A percentile compares a stretch with the other conserved stretches of the same genome.
phyloP scores from a whole-genome alignment of 2,797 vertebrate genomes.

The Sebastes taczanowskii region DNA sequence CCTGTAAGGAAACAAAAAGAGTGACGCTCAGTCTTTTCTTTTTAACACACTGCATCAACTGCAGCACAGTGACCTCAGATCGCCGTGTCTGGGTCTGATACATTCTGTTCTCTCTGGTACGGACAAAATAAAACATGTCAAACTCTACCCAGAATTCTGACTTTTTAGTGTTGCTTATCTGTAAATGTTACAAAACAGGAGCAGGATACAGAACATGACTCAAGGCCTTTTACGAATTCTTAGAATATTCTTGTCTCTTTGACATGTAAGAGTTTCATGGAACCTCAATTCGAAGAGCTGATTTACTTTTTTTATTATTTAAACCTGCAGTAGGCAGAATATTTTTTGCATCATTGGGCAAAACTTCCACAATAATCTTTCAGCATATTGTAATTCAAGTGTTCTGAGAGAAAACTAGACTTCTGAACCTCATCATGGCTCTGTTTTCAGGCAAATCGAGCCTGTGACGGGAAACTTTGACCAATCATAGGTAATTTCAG shows the following conservation, averaged over 20 bases:
- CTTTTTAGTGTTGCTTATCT: background rate
- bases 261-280: background rate
- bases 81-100: background rate
- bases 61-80: conserved; percentile 1
- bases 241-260: background rate
- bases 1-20: conserved; percentile 85
- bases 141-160: background rate
- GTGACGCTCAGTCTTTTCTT: background rate
- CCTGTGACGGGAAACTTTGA: too few relatives aligned
- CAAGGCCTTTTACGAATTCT: background rate
- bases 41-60: background rate
- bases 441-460: too few relatives aligned
- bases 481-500: too few relatives aligned
- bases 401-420: too few relatives aligned
- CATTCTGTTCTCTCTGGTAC: conserved; percentile 13
- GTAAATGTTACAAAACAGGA: background rate
- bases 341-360: too few relatives aligned
- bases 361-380: too few relatives aligned
- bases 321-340: too few relatives aligned
- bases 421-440: too few relatives aligned
- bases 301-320: background rate
- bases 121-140: conserved; percentile 12
- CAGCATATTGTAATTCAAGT: too few relatives aligned
- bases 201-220: background rate
- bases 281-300: background rate